phyloP scores from a whole-genome alignment of 2,888 invertebrate species.

The Blomia tropicalis region DNA sequence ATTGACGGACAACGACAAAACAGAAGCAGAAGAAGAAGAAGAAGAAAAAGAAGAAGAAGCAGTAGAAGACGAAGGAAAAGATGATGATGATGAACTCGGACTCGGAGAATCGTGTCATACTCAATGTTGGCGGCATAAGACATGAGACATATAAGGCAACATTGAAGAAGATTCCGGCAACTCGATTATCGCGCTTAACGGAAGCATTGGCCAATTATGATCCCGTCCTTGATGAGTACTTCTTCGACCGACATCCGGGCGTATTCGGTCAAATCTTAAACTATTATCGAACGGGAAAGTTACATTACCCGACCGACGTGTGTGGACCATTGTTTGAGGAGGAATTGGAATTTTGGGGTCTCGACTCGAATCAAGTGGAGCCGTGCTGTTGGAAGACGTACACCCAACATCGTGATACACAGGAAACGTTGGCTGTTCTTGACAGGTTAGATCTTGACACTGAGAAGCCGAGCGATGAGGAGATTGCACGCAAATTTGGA shows the following conservation, averaged over 20 bases:
- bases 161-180: constrained; percentile 74
- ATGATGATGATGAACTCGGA: constrained; percentile 37
- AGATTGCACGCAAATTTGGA: constrained; percentile 41
- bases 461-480: constrained; percentile 42
- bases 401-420: constrained; percentile 45
- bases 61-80: no score
- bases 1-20: no score
- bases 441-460: constrained; percentile 44
- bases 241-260: constrained; percentile 73
- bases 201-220: constrained; percentile 76
- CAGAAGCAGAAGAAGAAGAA: no score
- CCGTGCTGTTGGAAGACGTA: constrained; percentile 46
- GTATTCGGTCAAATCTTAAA: constrained; percentile 75
- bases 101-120: constrained; percentile 78
- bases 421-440: constrained; percentile 41
- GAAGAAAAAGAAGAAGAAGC: no score
- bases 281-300: constrained; percentile 50
- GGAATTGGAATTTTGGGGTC: constrained; percentile 42
- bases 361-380: constrained; percentile 43
- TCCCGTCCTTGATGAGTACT: constrained; percentile 71
- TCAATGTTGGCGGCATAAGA: constrained; percentile 83
- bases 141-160: constrained; percentile 63
- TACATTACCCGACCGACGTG: constrained; percentile 43
- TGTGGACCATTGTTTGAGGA: constrained; percentile 43
- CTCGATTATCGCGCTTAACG: constrained; percentile 59